Evolutionary conservation across 2,888 invertebrate species (phyloP), one percentile per base, ranked within the genome.

Genomic region (Euplagia quadripunctaria): DNA sequence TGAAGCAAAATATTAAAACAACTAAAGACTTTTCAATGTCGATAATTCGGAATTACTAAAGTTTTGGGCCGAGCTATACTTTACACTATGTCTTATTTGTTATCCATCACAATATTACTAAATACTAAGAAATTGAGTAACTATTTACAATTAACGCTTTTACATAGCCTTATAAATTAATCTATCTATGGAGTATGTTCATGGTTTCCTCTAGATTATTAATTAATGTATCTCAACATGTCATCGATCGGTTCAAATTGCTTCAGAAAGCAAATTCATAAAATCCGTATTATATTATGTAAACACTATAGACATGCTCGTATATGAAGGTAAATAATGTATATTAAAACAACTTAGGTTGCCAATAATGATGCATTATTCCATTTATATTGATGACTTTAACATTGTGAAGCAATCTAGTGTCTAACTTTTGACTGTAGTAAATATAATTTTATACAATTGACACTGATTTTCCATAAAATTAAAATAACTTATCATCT

Each of bases 401-500:
- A 49, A 11, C 64, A 74, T 73, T 66, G 75, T 20, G 41, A 80
- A 81, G 76, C 74, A 79, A 73, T 66, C 75, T 77, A 73, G 46
- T 71, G 43, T 58, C 64, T 79, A 84, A 71, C 14, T 63, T 64
- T 64, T 49, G 51, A 41, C 66, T 64, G 49, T 72, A 31, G 71
- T 64, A 75, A 80, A 68, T 55, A 77, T 64, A 52, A n/a, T 51
- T 42, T 72, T 83, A 81, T 73, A 77, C 78, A 82, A 88, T 89
- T 89, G 86, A 87, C 87, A 82, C 80, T 80, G 79, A 78, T 79
- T 74, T 66, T 80, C 74, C 82, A 73, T 76, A 79, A 71, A 69
- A 76, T n/a, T 70, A 64, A 78, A 69, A 81, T 81, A 91, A 86
- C 92, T 91, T 93, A 95, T 95, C 94, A 95, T 91, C 94, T 94